Evolutionary conservation across 2,888 invertebrate genomes (phyloP).

Genomic region (Hartigia nigra): DNA sequence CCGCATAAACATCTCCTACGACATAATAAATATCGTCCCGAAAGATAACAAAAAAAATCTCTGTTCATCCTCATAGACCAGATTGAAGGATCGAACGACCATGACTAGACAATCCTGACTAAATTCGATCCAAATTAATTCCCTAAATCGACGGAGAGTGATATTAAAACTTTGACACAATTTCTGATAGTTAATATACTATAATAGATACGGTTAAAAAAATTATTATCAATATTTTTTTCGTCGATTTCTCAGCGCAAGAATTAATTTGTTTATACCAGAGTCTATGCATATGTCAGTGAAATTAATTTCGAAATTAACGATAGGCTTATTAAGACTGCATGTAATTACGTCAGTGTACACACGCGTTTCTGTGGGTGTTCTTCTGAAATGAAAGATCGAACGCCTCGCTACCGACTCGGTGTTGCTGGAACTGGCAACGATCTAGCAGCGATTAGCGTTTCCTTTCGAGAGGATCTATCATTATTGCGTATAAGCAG

Average conservation of each 20-base stretch:
- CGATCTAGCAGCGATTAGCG: not conserved
- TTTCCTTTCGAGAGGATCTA: constrained; percentile 27
- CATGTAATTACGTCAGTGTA: not conserved
- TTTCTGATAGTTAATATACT: not conserved
- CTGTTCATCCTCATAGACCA: too few relatives aligned
- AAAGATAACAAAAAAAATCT: not conserved
- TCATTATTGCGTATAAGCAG: constrained; percentile 40
- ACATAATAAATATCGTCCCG: not conserved
- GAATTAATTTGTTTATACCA: not conserved
- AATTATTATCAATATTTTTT: not conserved
- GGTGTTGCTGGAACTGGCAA: not conserved
- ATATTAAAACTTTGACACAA: not conserved
- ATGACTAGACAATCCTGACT: too few relatives aligned
- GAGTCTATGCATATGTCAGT: not conserved
- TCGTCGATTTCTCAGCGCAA: not conserved
- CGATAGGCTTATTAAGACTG: not conserved
- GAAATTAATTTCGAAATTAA: not conserved
- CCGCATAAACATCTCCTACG: not conserved
- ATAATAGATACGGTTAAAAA: not conserved
- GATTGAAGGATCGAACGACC: too few relatives aligned
- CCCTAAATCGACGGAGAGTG: not conserved
- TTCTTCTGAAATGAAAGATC: not conserved
- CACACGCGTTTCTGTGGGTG: not conserved
- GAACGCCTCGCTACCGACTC: not conserved
- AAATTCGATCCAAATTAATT: too few relatives aligned